phyloP scores from a whole-genome alignment of 2,113 vertebrate species.

The Isurus oxyrinchus region DNA sequence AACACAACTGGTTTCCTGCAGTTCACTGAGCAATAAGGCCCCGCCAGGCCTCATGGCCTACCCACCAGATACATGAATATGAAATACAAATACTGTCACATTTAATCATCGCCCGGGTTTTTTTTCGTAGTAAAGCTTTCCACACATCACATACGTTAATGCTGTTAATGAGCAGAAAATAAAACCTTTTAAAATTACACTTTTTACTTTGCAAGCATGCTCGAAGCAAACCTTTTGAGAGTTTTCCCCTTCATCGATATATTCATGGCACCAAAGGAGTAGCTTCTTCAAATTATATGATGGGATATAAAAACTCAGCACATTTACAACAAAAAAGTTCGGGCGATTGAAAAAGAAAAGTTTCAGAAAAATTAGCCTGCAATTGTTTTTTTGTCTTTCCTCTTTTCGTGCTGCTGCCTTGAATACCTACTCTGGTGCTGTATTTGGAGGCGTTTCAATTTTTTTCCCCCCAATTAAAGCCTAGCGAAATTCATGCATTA shows the following conservation, averaged over 20 bases:
- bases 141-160: background rate
- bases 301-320: slow-evolving; percentile 6
- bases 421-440: background rate
- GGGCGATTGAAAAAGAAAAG: background rate
- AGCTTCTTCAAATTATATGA: background rate
- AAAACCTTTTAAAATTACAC: background rate
- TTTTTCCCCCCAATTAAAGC: background rate
- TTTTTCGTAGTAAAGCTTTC: background rate
- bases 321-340: slow-evolving; percentile 8
- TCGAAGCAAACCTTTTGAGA: slow-evolving; percentile 14
- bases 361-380: background rate
- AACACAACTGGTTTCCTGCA: background rate
- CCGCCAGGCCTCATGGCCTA: slow-evolving; percentile 35
- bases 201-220: slow-evolving; percentile 31
- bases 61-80: background rate
- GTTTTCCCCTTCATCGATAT: background rate
- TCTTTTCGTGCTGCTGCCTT: background rate
- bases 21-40: background rate
- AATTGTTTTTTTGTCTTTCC: background rate
- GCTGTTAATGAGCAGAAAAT: background rate
- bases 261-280: background rate
- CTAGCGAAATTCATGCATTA: background rate
- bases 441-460: background rate
- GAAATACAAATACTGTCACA: slow-evolving; percentile 25
- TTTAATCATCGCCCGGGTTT: background rate